Conservation (phyloP, 2,113 vertebrate species). For the Naja naja region DNA sequence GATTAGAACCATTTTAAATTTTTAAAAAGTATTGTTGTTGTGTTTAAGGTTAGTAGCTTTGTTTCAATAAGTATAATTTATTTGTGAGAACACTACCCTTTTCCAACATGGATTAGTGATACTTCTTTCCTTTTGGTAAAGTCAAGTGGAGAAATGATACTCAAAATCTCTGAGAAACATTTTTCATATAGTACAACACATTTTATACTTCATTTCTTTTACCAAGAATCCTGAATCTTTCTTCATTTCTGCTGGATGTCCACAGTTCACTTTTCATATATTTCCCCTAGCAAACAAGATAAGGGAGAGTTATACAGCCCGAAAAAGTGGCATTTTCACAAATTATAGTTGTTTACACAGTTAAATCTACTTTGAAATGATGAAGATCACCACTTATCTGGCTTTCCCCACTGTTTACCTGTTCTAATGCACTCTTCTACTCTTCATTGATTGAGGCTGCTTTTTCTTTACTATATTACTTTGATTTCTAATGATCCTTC, state of each 20-base stretch:
- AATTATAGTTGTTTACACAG: neutral
- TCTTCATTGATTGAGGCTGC: neutral
- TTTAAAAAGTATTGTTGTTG: neutral
- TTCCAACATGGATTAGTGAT: neutral
- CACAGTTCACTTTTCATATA: neutral
- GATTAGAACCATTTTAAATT: neutral
- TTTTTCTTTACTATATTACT: neutral
- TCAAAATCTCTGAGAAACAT: neutral
- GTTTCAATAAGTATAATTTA: neutral
- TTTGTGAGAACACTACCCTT: neutral
- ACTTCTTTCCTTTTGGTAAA: neutral
- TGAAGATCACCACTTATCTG: neutral
- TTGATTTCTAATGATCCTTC: neutral
- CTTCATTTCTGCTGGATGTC: neutral
- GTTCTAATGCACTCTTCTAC: neutral
- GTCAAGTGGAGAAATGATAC: neutral
- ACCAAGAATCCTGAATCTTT: neutral
- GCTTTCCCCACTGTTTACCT: neutral
- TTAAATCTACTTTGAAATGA: neutral
- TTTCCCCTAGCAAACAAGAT: neutral
- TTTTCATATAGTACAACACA: neutral
- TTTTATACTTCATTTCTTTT: neutral
- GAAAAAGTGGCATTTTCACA: neutral
- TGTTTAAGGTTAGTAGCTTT: neutral
- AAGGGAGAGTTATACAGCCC: neutral